Conservation (phyloP, 2,113 vertebrate genomes). For the Empidonax traillii region DNA sequence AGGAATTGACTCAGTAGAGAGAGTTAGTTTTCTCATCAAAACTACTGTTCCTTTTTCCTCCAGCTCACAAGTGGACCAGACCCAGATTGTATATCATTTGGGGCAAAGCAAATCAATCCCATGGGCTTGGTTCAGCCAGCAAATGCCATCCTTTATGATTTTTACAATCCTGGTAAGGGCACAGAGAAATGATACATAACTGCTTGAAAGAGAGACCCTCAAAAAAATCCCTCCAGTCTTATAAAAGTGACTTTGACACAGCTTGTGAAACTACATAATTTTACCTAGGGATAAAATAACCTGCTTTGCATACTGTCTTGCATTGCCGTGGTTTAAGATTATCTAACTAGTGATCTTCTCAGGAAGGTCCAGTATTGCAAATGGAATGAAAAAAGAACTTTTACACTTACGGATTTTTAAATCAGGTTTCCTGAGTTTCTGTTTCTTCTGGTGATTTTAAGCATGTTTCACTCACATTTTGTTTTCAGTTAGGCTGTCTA, state of each 20-base stretch:
- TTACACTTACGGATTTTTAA: background rate
- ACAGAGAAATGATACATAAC: background rate
- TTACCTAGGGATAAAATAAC: background rate
- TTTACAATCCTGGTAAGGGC: slow-evolving; percentile 75
- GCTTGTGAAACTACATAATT: rapidly evolving
- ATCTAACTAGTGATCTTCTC: background rate
- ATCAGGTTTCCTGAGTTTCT: background rate
- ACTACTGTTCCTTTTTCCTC: background rate
- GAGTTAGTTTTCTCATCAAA: background rate
- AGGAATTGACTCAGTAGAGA: background rate
- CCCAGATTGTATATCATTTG: slow-evolving; percentile 63
- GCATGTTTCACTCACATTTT: background rate
- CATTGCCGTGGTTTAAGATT: background rate
- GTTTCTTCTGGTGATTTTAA: background rate
- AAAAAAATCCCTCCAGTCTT: background rate
- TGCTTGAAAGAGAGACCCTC: background rate
- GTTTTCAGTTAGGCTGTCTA: background rate
- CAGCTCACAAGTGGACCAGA: slow-evolving; percentile 54
- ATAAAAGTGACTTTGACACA: background rate
- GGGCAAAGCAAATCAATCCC: slow-evolving; percentile 69
- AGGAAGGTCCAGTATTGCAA: background rate
- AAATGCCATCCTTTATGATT: slow-evolving; percentile 73
- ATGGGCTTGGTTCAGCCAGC: slow-evolving; percentile 77
- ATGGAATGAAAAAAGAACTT: background rate
- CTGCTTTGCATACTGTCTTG: background rate